Conservation (phyloP, 2,888 invertebrate species). For the Harpalus rufipes region DNA sequence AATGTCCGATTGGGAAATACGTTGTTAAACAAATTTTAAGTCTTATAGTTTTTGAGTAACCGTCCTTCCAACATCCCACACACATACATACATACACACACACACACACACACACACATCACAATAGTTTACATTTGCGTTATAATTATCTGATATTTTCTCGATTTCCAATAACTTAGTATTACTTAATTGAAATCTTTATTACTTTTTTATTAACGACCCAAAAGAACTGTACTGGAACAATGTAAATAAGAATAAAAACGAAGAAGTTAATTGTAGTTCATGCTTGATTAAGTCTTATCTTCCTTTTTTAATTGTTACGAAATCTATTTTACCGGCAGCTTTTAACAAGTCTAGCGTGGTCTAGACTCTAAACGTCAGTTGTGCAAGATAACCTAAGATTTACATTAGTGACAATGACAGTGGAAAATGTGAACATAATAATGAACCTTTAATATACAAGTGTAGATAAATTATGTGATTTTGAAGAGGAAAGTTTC, state of each 20-base stretch:
- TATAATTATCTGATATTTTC: not conserved
- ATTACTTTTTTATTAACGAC: not conserved
- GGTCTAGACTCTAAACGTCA: not conserved
- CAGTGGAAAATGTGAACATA: not conserved
- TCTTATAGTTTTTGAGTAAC: too few relatives aligned
- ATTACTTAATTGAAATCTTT: not conserved
- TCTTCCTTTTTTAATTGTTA: not conserved
- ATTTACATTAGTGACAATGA: not conserved
- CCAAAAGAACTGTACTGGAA: not conserved
- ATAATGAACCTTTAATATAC: too few relatives aligned
- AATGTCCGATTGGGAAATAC: too few relatives aligned
- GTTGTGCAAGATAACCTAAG: not conserved
- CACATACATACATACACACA: too few relatives aligned
- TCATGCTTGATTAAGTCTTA: not conserved
- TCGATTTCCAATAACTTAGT: not conserved
- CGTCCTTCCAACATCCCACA: too few relatives aligned
- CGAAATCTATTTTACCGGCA: not conserved
- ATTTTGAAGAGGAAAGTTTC: too few relatives aligned
- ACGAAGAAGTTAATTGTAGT: not conserved
- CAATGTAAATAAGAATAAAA: slow-evolving; percentile 5
- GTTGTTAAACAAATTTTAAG: too few relatives aligned
- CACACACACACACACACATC: too few relatives aligned
- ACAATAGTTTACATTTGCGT: too few relatives aligned
- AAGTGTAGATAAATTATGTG: too few relatives aligned
- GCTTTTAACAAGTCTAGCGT: not conserved